These are phyloP conservation scores for Tylochromis polylepis DNA, from an alignment of 2,113 vertebrate genomes.

Conservation along the genomic window DNA sequence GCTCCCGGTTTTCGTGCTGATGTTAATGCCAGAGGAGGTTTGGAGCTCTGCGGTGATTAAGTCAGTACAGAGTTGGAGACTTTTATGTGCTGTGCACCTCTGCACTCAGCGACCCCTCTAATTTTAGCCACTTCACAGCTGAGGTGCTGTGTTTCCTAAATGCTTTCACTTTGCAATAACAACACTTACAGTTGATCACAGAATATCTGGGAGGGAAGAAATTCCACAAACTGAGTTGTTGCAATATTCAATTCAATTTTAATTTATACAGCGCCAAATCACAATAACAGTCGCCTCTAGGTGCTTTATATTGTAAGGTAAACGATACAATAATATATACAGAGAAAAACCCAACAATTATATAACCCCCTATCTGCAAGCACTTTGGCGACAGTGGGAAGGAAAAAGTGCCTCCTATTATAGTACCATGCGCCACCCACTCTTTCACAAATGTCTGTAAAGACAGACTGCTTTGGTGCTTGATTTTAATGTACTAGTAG, in stretches of 20 bases:
- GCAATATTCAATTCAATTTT: too few relatives aligned
- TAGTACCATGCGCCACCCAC: rapidly evolving
- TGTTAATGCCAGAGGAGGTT: neutral
- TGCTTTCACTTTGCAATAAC: neutral
- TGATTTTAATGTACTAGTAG: neutral
- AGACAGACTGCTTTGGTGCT: neutral
- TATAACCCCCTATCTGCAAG: too few relatives aligned
- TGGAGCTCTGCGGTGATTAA: neutral
- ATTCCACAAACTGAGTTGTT: neutral
- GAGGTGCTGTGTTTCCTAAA: neutral
- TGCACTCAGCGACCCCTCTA: rapidly evolving
- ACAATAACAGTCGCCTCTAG: too few relatives aligned
- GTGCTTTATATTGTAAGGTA: too few relatives aligned
- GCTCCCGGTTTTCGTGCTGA: rapidly evolving
- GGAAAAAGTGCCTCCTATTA: neutral
- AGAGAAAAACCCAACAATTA: too few relatives aligned
- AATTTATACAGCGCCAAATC: too few relatives aligned
- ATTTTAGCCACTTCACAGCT: rapidly evolving
- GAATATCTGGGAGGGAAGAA: neutral
- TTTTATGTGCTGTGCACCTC: neutral
- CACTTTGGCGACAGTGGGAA: too few relatives aligned
- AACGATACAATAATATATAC: too few relatives aligned
- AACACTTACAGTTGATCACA: neutral
- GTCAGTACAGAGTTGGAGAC: neutral
- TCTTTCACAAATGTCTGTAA: neutral